A percentile compares a stretch with the other conserved stretches of the same genome.
Conservation (phyloP, 2,888 invertebrate genomes). For the Chymomyza amoena region DNA sequence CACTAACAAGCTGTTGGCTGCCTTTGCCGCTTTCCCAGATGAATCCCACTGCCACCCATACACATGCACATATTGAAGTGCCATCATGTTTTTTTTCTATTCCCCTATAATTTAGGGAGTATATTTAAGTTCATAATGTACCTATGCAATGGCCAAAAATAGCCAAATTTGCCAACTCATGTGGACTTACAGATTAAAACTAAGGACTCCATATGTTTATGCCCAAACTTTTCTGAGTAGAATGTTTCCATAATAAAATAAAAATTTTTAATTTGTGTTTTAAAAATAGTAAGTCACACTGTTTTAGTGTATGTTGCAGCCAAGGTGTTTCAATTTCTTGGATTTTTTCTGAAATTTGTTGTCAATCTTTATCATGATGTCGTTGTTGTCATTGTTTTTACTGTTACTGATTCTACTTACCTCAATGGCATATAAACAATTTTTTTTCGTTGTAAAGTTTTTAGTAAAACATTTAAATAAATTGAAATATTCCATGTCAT, state of each 20-base stretch:
- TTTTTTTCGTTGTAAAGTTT: slow-evolving; percentile 41
- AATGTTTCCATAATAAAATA: too few relatives aligned
- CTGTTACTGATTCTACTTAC: not conserved
- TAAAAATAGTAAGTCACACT: too few relatives aligned
- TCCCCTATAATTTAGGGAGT: too few relatives aligned
- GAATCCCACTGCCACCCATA: not conserved
- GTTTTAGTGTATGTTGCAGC: too few relatives aligned
- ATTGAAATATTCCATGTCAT: not conserved
- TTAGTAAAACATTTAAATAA: slow-evolving; percentile 64
- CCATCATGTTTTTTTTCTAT: slow-evolving; percentile 41
- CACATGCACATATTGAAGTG: slow-evolving; percentile 49
- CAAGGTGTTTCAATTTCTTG: not conserved
- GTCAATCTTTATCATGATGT: slow-evolving; percentile 4
- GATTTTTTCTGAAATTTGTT: slow-evolving; percentile 15
- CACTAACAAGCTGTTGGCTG: slow-evolving; percentile 71
- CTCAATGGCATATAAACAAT: slow-evolving; percentile 19
- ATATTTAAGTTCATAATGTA: too few relatives aligned
- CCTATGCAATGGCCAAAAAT: too few relatives aligned
- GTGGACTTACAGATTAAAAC: too few relatives aligned
- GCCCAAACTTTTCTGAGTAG: too few relatives aligned
- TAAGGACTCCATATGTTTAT: too few relatives aligned
- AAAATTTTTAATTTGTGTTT: too few relatives aligned
- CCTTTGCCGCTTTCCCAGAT: not conserved
- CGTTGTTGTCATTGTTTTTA: not conserved
- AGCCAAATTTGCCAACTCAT: too few relatives aligned